Percentiles rank a stretch among this genome's conserved stretches.
Evolutionary conservation across 53 echinoderm and acorn worm species (phyloP).

Genomic region (Temnopleurus reevesii): DNA sequence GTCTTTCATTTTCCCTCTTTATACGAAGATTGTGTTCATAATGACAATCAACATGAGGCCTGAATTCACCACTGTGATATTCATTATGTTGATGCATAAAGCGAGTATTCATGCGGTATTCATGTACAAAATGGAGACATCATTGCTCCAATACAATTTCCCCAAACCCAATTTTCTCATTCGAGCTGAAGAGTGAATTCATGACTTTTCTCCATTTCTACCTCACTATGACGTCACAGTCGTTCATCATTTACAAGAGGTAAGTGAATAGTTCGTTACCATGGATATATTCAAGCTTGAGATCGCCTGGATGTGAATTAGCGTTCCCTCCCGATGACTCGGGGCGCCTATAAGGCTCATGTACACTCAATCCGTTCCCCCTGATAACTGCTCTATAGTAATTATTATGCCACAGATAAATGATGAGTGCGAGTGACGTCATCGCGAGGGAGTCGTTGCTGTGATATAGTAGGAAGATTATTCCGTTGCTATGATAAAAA

Average conservation of each 20-base stretch:
- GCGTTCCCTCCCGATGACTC: neutral
- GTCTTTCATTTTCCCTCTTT: too few species aligned
- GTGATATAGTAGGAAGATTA: neutral
- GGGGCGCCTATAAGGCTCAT: neutral
- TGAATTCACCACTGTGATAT: too few species aligned
- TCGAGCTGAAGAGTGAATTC: neutral
- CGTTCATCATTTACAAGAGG: constrained; percentile 19
- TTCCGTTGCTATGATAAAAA: neutral
- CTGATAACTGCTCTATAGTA: neutral
- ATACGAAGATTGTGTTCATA: too few species aligned
- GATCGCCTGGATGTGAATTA: neutral
- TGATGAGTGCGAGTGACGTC: constrained; percentile 1
- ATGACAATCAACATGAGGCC: too few species aligned
- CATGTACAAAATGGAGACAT: neutral
- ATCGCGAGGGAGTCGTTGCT: neutral
- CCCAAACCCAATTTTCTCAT: neutral
- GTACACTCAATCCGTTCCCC: neutral
- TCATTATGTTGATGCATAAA: too few species aligned
- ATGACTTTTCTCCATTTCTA: neutral
- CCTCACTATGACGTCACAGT: neutral
- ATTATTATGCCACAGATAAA: neutral
- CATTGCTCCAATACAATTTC: neutral
- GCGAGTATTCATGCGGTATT: too few species aligned
- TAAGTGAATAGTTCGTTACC: constrained; percentile 4
- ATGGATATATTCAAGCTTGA: neutral